Conservation (phyloP, 2,797 vertebrate genomes). For the Xyrichtys novacula region DNA sequence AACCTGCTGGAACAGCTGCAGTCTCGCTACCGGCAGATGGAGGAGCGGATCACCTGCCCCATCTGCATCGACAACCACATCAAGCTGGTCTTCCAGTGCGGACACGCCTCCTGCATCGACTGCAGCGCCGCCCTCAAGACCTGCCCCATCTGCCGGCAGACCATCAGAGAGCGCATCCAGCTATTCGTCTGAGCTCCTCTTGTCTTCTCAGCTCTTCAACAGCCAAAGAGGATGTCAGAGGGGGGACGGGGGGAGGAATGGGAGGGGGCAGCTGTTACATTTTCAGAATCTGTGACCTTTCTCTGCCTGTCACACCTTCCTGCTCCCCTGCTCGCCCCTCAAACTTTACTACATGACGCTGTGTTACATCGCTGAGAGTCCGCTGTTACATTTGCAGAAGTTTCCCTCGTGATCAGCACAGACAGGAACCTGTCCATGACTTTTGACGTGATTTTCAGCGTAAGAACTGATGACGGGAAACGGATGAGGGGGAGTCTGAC, state of each 20-base stretch:
- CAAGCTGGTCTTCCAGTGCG: slow-evolving; percentile 98
- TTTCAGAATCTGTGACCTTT: slow-evolving; percentile 29
- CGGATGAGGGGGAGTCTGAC: neutral
- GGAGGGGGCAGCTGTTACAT: slow-evolving; percentile 27
- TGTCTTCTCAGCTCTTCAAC: slow-evolving; percentile 10
- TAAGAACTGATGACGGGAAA: slow-evolving; percentile 24
- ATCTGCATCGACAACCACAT: slow-evolving; percentile 99
- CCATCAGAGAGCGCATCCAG: slow-evolving; percentile 95
- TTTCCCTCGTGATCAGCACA: slow-evolving; percentile 38
- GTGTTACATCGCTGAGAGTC: slow-evolving; percentile 44
- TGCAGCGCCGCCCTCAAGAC: slow-evolving; percentile 93
- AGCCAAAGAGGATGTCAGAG: slow-evolving; percentile 32
- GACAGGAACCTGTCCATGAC: slow-evolving; percentile 10
- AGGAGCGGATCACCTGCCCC: slow-evolving; percentile 98
- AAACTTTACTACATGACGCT: slow-evolving; percentile 39
- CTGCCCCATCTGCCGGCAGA: slow-evolving; percentile 97
- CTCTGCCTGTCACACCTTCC: slow-evolving; percentile 37
- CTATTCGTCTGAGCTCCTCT: slow-evolving; percentile 90
- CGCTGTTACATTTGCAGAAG: slow-evolving; percentile 47
- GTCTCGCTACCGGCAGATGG: slow-evolving; percentile 98
- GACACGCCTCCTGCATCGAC: slow-evolving; percentile 96
- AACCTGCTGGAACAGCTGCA: slow-evolving; percentile 98
- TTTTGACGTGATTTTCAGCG: slow-evolving; percentile 10
- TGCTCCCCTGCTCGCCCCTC: slow-evolving; percentile 14
- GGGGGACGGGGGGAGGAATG: slow-evolving; percentile 4